A percentile compares a stretch with the other conserved stretches of the same genome.
These are phyloP conservation scores for Glaucidium brasilianum DNA, from an alignment of 2,113 vertebrate genomes.

Conservation along the genomic window DNA sequence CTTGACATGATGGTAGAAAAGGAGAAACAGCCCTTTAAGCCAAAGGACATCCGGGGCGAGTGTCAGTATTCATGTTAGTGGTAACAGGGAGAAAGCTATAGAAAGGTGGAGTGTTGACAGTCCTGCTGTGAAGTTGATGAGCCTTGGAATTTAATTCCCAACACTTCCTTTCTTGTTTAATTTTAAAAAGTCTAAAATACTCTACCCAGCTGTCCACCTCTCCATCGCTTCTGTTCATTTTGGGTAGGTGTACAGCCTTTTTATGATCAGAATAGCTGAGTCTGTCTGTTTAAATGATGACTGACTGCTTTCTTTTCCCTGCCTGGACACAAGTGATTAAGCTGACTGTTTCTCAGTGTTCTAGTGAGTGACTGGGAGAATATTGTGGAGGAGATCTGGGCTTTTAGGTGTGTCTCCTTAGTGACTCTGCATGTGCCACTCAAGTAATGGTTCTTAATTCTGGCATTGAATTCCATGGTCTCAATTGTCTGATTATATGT, in stretches of 20 bases:
- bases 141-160: neutral
- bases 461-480: neutral
- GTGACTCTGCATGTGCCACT: neutral
- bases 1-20: neutral
- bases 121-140: neutral
- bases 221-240: neutral
- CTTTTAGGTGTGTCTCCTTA: neutral
- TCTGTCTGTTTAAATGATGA: neutral
- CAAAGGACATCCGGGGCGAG: fast-evolving
- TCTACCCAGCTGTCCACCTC: neutral
- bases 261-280: neutral
- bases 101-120: neutral
- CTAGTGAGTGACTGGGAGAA: neutral
- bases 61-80: neutral
- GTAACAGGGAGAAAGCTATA: neutral
- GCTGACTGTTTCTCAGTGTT: neutral
- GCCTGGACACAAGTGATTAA: neutral
- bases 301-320: neutral
- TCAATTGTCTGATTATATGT: neutral
- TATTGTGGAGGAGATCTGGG: neutral
- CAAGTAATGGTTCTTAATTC: neutral
- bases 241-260: neutral
- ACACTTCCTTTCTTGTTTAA: neutral
- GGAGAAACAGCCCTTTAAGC: neutral
- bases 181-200: neutral